Evolutionary conservation across 2,888 invertebrate genomes (phyloP).

Genomic region (Ctena decussata): DNA sequence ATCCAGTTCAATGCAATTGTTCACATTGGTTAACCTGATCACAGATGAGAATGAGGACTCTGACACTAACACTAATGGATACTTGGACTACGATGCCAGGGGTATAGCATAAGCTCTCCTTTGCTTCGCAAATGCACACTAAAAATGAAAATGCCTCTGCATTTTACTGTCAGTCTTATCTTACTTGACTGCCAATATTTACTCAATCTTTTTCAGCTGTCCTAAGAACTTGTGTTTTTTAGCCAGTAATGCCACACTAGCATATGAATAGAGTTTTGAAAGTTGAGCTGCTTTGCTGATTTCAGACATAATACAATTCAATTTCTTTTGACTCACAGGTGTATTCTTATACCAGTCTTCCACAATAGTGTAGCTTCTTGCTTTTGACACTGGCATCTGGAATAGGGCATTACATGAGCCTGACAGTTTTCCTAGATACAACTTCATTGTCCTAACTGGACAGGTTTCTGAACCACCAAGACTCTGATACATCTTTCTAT

Average conservation of each 20-base stretch:
- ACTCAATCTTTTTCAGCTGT: not conserved
- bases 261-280: slow-evolving; percentile 27
- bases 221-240: not conserved
- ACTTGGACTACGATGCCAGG: too few relatives aligned
- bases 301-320: slow-evolving; percentile 34
- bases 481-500: slow-evolving; percentile 46
- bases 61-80: too few relatives aligned
- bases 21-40: too few relatives aligned
- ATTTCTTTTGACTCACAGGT: slow-evolving; percentile 21
- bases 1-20: too few relatives aligned
- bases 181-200: too few relatives aligned
- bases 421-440: slow-evolving; percentile 48
- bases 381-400: slow-evolving; percentile 29
- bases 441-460: slow-evolving; percentile 46
- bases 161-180: too few relatives aligned
- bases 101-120: too few relatives aligned
- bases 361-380: not conserved
- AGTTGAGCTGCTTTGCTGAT: slow-evolving; percentile 35
- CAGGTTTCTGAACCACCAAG: slow-evolving; percentile 34
- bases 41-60: too few relatives aligned
- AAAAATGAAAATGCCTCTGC: too few relatives aligned
- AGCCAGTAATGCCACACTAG: slow-evolving; percentile 31
- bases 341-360: slow-evolving; percentile 24
- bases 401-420: slow-evolving; percentile 40
- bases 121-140: too few relatives aligned